Evolutionary conservation across 2,113 vertebrate species (phyloP).

Genomic region (Psammodynastes pulverulentus): DNA sequence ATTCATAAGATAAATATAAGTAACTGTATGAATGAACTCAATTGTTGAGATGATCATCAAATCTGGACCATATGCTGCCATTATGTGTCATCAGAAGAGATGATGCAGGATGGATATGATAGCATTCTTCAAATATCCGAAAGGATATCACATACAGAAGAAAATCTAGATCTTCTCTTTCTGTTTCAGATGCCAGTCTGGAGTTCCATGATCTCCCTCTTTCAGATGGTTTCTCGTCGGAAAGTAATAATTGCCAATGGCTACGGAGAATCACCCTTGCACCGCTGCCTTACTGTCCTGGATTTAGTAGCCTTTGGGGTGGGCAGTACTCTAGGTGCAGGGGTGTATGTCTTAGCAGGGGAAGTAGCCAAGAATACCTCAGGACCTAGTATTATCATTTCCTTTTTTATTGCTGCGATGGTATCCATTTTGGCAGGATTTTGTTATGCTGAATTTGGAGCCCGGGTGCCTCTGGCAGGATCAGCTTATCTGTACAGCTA

Average conservation of each 20-base stretch:
- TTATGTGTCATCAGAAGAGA: neutral
- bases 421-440: constrained; percentile 81
- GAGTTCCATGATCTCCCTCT: constrained; percentile 45
- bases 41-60: neutral
- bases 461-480: constrained; percentile 79
- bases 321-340: constrained; percentile 83
- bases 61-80: neutral
- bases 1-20: neutral
- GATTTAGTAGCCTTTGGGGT: constrained; percentile 82
- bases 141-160: neutral
- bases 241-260: constrained; percentile 65
- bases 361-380: constrained; percentile 78
- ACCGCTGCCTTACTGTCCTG: constrained; percentile 75
- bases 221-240: constrained; percentile 67
- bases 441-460: constrained; percentile 81
- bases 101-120: neutral
- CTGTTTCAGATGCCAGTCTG: constrained; percentile 49
- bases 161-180: neutral
- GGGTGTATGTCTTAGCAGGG: constrained; percentile 82
- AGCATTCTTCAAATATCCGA: neutral
- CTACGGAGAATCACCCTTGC: constrained; percentile 68
- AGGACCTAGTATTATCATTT: constrained; percentile 81
- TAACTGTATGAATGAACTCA: neutral
- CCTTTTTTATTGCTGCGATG: constrained; percentile 80
- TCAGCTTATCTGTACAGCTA: constrained; percentile 89